Percentiles rank a stretch among this genome's conserved stretches.
phyloP scores from a whole-genome alignment of 1,140 invertebrate genomes.

The Saccostrea echinata region DNA sequence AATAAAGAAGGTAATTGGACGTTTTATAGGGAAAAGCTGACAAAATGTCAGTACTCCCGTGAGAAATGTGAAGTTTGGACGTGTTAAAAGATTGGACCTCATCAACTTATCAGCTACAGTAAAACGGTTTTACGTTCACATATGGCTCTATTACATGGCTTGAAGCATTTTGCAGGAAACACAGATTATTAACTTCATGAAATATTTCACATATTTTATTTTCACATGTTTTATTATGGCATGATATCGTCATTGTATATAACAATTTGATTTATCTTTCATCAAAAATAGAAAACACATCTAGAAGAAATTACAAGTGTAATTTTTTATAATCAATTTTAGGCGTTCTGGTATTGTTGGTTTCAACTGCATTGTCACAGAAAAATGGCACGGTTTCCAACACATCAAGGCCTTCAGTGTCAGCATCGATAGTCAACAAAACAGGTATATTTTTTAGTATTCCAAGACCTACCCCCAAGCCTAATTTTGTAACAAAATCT shows the following conservation, averaged over 20 bases:
- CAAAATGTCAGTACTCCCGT: not conserved
- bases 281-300: no score
- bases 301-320: no score
- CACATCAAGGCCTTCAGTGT: not conserved
- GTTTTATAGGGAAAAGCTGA: not conserved
- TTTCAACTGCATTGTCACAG: not conserved
- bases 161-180: no score
- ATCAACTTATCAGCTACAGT: not conserved
- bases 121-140: no score
- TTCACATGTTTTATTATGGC: no score
- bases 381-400: not conserved
- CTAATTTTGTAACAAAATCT: not conserved
- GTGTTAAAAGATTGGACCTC: not conserved
- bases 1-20: not conserved
- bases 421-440: not conserved
- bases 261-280: no score
- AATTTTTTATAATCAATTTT: not conserved
- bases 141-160: no score
- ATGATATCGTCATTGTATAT: no score
- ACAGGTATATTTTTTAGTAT: conserved; percentile 4
- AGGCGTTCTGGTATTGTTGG: not conserved
- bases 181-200: no score
- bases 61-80: not conserved
- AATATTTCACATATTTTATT: no score
- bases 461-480: not conserved